Percentiles rank a stretch among this genome's conserved stretches.
Evolutionary conservation across 1,140 invertebrate genomes (phyloP).

Genomic region (Camponotus floridanus): DNA sequence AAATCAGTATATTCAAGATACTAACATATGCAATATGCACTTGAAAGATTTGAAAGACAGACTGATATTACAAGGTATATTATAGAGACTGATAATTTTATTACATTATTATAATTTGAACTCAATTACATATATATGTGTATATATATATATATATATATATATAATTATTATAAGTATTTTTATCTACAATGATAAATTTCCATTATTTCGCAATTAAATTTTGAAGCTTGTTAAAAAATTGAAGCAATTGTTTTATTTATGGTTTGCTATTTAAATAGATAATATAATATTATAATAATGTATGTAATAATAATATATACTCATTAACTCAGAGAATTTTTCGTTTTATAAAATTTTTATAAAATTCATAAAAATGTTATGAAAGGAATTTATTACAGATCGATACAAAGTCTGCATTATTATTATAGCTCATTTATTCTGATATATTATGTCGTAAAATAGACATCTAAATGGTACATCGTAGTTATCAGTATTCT

Average conservation of each 20-base stretch:
- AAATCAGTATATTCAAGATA: background rate
- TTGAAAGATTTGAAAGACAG: background rate
- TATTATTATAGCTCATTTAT: background rate
- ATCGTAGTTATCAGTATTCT: background rate
- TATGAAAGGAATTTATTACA: background rate
- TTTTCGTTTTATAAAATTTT: background rate
- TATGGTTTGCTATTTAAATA: background rate
- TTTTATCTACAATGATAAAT: background rate
- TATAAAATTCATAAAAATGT: background rate
- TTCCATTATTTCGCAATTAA: background rate
- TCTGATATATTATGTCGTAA: constrained; percentile 16
- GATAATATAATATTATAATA: background rate
- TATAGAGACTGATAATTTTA: too few relatives aligned
- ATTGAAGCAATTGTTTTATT: background rate
- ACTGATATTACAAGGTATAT: background rate
- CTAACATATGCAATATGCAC: too few relatives aligned
- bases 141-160: too few relatives aligned
- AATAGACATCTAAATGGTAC: background rate
- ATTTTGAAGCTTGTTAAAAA: background rate
- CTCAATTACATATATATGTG: too few relatives aligned
- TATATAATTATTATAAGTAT: too few relatives aligned
- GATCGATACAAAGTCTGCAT: background rate
- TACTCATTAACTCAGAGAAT: background rate
- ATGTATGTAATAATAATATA: background rate
- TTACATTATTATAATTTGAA: too few relatives aligned